Evolutionary conservation across 2,797 vertebrate species (phyloP).

Genomic region (Enoplosus armatus): DNA sequence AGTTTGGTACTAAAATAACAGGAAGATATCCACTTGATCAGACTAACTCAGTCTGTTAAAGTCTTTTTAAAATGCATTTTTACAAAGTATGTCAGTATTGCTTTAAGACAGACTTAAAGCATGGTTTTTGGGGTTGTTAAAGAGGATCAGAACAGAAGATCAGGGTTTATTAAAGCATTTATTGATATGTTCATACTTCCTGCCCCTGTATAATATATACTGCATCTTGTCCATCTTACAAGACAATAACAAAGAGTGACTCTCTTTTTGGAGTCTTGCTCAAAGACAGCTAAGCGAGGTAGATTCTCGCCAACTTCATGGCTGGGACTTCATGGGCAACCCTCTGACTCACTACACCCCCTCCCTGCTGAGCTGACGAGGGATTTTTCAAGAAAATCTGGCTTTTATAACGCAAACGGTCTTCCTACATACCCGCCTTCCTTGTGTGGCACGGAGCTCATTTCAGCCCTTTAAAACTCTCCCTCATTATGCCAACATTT

Average conservation of each 20-base stretch:
- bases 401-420: slow-evolving; percentile 17
- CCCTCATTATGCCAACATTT: slow-evolving; percentile 12
- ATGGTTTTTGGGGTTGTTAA: background rate
- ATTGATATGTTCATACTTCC: background rate
- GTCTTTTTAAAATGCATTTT: background rate
- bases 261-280: background rate
- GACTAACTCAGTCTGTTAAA: background rate
- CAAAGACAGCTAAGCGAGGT: slow-evolving; percentile 1
- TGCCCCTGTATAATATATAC: background rate
- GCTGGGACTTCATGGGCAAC: slow-evolving; percentile 50
- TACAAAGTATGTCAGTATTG: background rate
- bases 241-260: background rate
- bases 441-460: background rate
- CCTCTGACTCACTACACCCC: slow-evolving; percentile 63
- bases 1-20: background rate
- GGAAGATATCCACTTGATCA: background rate
- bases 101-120: background rate
- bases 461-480: slow-evolving; percentile 20
- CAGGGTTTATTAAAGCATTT: background rate
- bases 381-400: slow-evolving; percentile 37
- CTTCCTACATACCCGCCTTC: slow-evolving; percentile 5
- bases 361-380: slow-evolving; percentile 40
- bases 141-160: background rate
- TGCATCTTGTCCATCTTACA: background rate
- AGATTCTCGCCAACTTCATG: slow-evolving; percentile 31